Evolutionary conservation across 2,888 invertebrate species (phyloP).

Genomic region (Eulithis prunata): DNA sequence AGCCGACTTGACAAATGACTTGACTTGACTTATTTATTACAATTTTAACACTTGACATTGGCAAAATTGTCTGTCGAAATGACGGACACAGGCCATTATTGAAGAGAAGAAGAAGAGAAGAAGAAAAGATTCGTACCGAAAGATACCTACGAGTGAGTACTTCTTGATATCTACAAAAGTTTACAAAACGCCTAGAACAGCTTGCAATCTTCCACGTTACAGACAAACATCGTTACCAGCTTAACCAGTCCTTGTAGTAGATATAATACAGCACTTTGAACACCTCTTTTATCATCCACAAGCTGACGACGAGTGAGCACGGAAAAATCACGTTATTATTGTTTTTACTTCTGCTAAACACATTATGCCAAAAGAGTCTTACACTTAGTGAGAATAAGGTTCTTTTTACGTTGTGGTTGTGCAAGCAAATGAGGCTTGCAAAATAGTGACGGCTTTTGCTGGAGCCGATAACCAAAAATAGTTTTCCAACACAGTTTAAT

Average conservation of each 20-base stretch:
- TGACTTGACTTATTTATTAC: no score
- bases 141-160: no score
- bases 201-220: slow-evolving; percentile 19
- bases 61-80: no score
- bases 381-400: neutral
- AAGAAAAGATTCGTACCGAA: no score
- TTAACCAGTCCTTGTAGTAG: slow-evolving; percentile 25
- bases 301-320: slow-evolving; percentile 31
- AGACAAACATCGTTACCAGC: slow-evolving; percentile 6
- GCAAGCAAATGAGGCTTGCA: slow-evolving; percentile 9
- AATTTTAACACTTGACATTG: no score
- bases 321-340: slow-evolving; percentile 34
- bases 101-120: no score
- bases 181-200: neutral
- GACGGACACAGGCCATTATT: no score
- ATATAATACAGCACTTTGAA: slow-evolving; percentile 28
- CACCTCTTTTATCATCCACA: slow-evolving; percentile 32
- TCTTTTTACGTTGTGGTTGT: slow-evolving; percentile 1
- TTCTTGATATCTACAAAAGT: neutral
- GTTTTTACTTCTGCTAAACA: slow-evolving; percentile 18
- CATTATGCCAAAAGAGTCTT: slow-evolving; percentile 6
- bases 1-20: no score
- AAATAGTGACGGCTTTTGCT: neutral
- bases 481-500: slow-evolving; percentile 11
- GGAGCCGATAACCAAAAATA: slow-evolving; percentile 14